Conservation (phyloP, 1,140 invertebrate genomes). For the Globodera rostochiensis region DNA sequence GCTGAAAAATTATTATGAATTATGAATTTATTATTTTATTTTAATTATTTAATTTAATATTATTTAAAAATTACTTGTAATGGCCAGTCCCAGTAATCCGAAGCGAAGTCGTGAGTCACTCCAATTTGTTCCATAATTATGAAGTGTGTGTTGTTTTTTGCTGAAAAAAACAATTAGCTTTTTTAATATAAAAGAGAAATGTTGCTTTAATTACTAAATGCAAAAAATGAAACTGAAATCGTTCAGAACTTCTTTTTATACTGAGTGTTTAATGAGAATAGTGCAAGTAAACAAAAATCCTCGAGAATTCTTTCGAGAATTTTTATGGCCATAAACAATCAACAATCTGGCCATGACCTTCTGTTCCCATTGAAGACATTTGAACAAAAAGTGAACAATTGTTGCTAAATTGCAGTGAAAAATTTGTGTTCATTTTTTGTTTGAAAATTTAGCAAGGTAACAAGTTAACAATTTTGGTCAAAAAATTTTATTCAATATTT, state of each 20-base stretch:
- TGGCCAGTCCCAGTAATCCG: background rate
- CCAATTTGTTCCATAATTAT: background rate
- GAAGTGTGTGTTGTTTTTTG: background rate
- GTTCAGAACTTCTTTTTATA: background rate
- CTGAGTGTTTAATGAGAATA: no score
- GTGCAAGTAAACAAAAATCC: no score
- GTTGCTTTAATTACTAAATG: background rate
- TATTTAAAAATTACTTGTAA: background rate
- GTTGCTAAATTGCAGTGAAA: no score
- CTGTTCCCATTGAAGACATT: no score
- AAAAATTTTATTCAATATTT: no score
- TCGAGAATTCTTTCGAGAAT: no score
- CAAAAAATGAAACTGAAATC: background rate
- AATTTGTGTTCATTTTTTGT: no score
- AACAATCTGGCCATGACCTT: background rate
- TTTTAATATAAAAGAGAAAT: background rate
- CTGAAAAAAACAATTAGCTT: background rate
- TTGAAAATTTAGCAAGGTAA: no score
- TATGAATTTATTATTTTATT: background rate
- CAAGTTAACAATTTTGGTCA: no score
- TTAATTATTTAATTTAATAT: background rate
- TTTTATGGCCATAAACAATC: background rate
- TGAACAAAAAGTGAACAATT: no score
- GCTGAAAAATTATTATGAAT: background rate
- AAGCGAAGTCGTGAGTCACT: background rate